Evolutionary conservation across 2,113 vertebrate species (phyloP), one percentile per base, ranked within the genome.

Genomic region (Scatophagus argus): DNA sequence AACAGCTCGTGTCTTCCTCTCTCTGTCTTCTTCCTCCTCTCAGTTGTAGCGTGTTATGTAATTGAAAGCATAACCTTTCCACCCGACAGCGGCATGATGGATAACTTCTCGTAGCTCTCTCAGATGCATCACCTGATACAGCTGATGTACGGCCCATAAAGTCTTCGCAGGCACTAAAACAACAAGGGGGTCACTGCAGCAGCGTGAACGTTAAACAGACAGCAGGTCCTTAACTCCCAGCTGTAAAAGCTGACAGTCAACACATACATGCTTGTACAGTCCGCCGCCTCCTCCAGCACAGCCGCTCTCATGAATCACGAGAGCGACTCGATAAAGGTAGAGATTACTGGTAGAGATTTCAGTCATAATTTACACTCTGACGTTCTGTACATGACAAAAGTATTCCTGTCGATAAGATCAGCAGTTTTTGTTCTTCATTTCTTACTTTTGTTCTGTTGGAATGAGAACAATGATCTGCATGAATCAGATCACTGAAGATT

Each of bases 111-210:
- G 60, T 19, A 7, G 60, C 49, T 61, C 68, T 9, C 36, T 29
- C 27, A 58, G 74, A 65, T 70, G 58, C 19, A 41, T 79, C 47
- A 49, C 51, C 63, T 44, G 55, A 81, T 79, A 23, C 29, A 31
- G 58, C 70, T 69, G 83, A 85, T 81, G 59, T 44, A 86, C 27
- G 63, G 51, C 39, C 78, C 78, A 79, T 90, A 87, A 90, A 89
- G 14, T 64, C 55, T 41, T 46, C 19, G 8, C 47, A 23, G 68
- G n/a, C 80, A 49, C 59, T 82, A 61, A 74, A 82, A 87, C 75
- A 78, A 73, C 60, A 72, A 12, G 19, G 27, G 44, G 19, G 6
- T n/a, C 16, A 11, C 11, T 21, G 52, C 34, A 13, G 54, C 17
- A 6, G 2, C 19, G n/a, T 75, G 58, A 58, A 51, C 68, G 74